Conservation (phyloP, 2,888 invertebrate species). For the Alitta virens region DNA sequence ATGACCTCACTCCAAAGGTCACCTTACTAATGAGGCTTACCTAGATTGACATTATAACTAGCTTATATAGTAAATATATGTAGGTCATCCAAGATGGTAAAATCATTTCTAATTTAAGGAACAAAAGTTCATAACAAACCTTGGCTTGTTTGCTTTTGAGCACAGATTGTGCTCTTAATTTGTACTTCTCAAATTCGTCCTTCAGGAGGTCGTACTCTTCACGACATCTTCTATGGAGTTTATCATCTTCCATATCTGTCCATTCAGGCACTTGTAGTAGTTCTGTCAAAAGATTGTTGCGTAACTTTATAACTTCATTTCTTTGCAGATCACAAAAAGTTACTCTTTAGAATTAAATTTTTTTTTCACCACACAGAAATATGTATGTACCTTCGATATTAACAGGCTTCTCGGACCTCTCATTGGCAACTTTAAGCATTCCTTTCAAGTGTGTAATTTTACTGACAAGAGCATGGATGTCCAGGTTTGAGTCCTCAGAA, state of each 20-base stretch:
- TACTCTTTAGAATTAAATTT: no score
- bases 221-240: constrained; percentile 61
- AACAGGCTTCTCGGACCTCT: constrained; percentile 62
- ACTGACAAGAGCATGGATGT: constrained; percentile 61
- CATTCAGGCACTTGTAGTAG: constrained; percentile 25
- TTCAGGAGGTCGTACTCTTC: constrained; percentile 67
- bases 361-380: no score
- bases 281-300: no score
- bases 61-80: no score
- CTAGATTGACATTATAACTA: no score
- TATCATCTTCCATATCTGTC: constrained; percentile 2
- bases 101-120: neutral
- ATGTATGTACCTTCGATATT: constrained; percentile 63
- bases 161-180: constrained; percentile 59
- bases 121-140: constrained; percentile 33
- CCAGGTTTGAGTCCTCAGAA: constrained; percentile 37
- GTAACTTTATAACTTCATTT: no score
- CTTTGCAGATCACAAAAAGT: no score
- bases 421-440: constrained; percentile 64
- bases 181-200: constrained; percentile 70
- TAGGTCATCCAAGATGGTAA: no score
- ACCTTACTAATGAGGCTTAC: no score
- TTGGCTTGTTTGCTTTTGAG: constrained; percentile 55
- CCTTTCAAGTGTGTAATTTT: constrained; percentile 68
- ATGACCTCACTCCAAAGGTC: no score